Base-by-base conservation (phyloP, 2,888 invertebrate genomes). In the Papilio gigon region DNA sequence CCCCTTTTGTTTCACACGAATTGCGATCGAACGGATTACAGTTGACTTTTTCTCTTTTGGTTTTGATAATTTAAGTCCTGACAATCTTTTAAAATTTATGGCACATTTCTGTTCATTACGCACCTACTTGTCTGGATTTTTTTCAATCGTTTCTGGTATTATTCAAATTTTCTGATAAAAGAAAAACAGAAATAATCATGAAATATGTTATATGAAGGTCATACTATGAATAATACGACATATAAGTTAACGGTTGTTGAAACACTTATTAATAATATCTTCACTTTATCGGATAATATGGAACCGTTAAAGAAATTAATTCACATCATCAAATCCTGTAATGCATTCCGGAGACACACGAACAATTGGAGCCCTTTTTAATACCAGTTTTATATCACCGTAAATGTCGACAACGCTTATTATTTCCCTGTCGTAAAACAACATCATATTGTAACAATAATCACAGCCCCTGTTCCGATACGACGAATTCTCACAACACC, bases 341-440 rank as follows among this genome's bases (percentile, higher is more conserved):
- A 77, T 75, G 72, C 73, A 76, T 73, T 74, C 74, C 77, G 74
- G 71, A 71, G 75, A 68, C 70, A 73, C 65, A 61, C 71, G 70
- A 77, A 82, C 80, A 83, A 80, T 78, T 73, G 78, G 70, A 71
- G 71, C 80, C 83, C 83, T 79, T 80, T 75, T 80, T 81, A 81
- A 80, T 81, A 81, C 77, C 76, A 81, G 75, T 88, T 89, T 90
- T 89, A 90, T 88, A 84, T 84, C 72, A 79, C 64, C 84, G 84
- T 89, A 90, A 90, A 89, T 82, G 85, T 77, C 79, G 30, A 80
- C 70, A 74, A 75, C 80, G 84, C 83, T 89, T 88, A 90, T 89
- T 89, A 89, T 89, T 89, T 89, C 87, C 84, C 81, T 78, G 88
- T 90, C 89, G 84, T 90, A 90, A 90, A 91, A 88, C 88, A 87